Percentiles rank a stretch among this genome's conserved stretches.
phyloP scores from a whole-genome alignment of 2,113 vertebrate genomes.

The Gopherus flavomarginatus region DNA sequence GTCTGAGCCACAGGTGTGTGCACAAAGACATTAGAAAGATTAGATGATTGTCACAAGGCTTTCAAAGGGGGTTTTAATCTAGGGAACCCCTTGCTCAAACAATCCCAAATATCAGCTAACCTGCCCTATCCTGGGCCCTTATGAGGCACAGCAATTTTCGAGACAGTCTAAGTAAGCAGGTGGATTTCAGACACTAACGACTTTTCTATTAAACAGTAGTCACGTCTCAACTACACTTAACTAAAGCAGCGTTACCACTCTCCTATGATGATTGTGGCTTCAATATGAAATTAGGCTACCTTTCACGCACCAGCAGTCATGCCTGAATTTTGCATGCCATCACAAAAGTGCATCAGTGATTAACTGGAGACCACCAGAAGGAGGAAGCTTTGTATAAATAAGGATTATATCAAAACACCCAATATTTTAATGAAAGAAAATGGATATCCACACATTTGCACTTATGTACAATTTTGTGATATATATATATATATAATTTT shows the following conservation, averaged over 20 bases:
- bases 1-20: neutral
- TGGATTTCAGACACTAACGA: neutral
- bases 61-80: neutral
- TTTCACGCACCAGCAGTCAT: neutral
- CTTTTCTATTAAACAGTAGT: neutral
- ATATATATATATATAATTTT: constrained; percentile 83
- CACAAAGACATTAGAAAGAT: neutral
- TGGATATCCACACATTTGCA: constrained; percentile 78
- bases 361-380: neutral
- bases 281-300: neutral
- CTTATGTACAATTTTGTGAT: constrained; percentile 84
- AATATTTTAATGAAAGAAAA: constrained; percentile 83
- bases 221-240: neutral
- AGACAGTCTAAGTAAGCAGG: neutral
- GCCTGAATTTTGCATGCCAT: accelerated
- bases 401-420: constrained; percentile 72
- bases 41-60: neutral
- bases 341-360: neutral
- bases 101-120: neutral
- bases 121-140: neutral
- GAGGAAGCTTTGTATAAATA: constrained; percentile 3
- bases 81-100: neutral
- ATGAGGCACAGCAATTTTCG: neutral
- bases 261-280: neutral
- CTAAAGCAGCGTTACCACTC: neutral